These are phyloP conservation scores for Ptychochromis oligacanthus DNA, from an alignment of 2,113 vertebrate genomes.

Conservation along the genomic window DNA sequence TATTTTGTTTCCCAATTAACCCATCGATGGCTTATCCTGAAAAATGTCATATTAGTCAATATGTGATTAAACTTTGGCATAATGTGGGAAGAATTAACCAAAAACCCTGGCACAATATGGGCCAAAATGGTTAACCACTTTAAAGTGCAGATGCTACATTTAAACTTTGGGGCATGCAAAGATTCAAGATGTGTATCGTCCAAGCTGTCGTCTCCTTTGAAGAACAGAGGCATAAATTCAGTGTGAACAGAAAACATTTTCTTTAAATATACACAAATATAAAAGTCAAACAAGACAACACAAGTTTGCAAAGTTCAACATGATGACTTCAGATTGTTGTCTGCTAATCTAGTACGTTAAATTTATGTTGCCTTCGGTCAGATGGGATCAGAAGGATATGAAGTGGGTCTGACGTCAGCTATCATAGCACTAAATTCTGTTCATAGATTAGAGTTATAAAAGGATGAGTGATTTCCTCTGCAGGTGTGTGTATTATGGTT, in stretches of 20 bases:
- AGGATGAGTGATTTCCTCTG: background rate
- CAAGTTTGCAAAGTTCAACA: no score
- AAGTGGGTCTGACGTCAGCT: no score
- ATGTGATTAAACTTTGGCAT: no score
- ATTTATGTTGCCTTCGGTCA: background rate
- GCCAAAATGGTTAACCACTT: no score
- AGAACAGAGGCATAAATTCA: rapidly evolving
- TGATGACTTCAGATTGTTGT: background rate
- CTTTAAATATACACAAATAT: no score
- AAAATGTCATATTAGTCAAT: background rate
- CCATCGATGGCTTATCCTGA: background rate
- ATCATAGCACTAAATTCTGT: no score
- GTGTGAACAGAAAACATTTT: background rate
- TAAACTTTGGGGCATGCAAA: background rate
- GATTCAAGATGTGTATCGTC: rapidly evolving
- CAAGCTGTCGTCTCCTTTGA: background rate
- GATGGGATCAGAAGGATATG: background rate
- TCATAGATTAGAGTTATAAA: background rate
- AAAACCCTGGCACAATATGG: no score
- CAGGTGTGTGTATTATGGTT: background rate
- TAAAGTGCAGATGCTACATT: rapidly evolving
- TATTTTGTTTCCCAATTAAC: rapidly evolving
- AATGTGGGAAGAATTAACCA: no score
- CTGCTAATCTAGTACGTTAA: background rate
- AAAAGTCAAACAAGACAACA: background rate